phyloP scores from a whole-genome alignment of 2,888 invertebrate genomes.

The Sialis lutaria region DNA sequence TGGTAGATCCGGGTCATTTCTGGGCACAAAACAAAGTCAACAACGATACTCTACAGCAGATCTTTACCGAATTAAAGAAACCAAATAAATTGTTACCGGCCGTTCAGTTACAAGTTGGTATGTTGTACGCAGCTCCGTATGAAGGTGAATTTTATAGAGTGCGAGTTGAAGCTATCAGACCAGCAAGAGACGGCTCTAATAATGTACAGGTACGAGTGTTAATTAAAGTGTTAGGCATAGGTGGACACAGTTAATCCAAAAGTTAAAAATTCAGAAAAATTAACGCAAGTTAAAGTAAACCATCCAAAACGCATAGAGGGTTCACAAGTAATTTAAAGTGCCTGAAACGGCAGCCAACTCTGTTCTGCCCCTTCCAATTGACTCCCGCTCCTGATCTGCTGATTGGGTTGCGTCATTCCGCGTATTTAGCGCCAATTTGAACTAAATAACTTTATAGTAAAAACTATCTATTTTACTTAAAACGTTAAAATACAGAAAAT shows the following conservation, averaged over 20 bases:
- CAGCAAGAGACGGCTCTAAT: conserved; percentile 23
- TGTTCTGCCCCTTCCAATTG: neutral
- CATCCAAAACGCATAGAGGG: too few relatives aligned
- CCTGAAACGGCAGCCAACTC: neutral
- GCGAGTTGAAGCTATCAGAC: conserved; percentile 26
- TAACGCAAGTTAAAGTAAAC: too few relatives aligned
- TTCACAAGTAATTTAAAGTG: neutral
- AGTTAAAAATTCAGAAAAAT: too few relatives aligned
- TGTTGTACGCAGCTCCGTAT: conserved; percentile 39
- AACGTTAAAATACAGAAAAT: too few relatives aligned
- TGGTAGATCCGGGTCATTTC: conserved; percentile 45
- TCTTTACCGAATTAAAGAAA: conserved; percentile 25
- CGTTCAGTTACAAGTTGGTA: conserved; percentile 25
- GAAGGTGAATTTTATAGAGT: conserved; percentile 38
- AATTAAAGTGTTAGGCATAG: too few relatives aligned
- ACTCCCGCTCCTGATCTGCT: too few relatives aligned
- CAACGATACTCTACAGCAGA: conserved; percentile 18
- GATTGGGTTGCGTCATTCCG: neutral
- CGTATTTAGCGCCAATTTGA: neutral
- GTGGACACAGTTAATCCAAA: too few relatives aligned
- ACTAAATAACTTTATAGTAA: too few relatives aligned
- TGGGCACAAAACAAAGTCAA: conserved; percentile 43
- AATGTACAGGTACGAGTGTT: neutral
- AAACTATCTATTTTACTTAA: too few relatives aligned
- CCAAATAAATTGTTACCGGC: conserved; percentile 16